These are phyloP conservation scores for Chiroxiphia lanceolata DNA, from an alignment of 2,797 vertebrate genomes.

Conservation along the genomic window DNA sequence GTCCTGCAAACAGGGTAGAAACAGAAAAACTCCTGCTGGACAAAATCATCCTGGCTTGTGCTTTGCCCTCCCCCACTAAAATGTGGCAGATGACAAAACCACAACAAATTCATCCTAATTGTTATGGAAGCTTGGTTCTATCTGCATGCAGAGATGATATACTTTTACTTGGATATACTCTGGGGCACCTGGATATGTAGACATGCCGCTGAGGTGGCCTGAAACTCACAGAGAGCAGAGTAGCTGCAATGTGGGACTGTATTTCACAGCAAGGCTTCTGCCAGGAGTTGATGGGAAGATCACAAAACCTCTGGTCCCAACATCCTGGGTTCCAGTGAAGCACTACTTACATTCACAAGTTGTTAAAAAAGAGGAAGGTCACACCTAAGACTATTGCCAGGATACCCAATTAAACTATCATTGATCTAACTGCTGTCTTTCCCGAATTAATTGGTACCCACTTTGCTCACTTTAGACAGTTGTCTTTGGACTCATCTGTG, in stretches of 20 bases:
- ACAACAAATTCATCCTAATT: background rate
- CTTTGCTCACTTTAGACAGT: background rate
- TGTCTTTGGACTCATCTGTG: background rate
- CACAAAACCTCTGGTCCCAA: background rate
- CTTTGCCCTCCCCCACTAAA: background rate
- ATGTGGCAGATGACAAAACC: background rate
- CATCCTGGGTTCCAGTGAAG: background rate
- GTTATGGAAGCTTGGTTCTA: background rate
- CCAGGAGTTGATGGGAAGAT: background rate
- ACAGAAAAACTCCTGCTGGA: background rate
- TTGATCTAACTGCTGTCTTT: background rate
- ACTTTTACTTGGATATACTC: background rate
- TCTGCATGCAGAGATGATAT: background rate
- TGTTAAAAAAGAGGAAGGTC: background rate
- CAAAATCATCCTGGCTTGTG: background rate
- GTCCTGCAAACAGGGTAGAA: background rate
- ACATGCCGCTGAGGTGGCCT: too few species aligned
- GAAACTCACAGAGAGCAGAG: background rate
- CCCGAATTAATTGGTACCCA: background rate
- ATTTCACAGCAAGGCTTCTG: background rate
- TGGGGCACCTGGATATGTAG: background rate
- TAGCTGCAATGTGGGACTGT: background rate
- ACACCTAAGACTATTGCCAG: background rate
- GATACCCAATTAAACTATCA: background rate
- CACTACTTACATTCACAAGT: background rate